phyloP scores from a whole-genome alignment of 1,140 invertebrate genomes.

The Bombus confusus region DNA sequence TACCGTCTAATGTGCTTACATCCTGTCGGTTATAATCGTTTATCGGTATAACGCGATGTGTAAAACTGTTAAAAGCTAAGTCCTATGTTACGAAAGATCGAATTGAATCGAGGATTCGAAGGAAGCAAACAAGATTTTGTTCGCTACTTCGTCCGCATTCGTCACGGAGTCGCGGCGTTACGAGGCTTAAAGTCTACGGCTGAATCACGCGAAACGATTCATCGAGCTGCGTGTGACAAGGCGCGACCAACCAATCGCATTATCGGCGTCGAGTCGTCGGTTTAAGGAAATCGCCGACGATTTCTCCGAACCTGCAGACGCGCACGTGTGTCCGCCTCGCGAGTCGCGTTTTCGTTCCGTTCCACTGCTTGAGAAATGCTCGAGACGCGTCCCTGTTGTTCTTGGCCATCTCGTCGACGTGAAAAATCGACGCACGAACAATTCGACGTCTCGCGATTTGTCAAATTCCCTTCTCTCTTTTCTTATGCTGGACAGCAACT shows the following conservation, averaged over 20 bases:
- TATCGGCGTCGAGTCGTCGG: conserved; percentile 55
- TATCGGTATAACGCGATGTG: background rate
- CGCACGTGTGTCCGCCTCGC: conserved; percentile 34
- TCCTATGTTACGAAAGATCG: background rate
- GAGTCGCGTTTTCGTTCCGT: conserved; percentile 72
- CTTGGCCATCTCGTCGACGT: conserved; percentile 58
- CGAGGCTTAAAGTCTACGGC: conserved; percentile 11
- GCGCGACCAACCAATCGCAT: conserved; percentile 65
- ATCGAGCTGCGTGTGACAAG: conserved; percentile 37
- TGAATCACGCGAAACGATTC: conserved; percentile 52
- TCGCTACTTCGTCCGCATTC: conserved; percentile 9
- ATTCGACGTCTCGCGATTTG: conserved; percentile 78
- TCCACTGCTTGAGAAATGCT: conserved; percentile 79
- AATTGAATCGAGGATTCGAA: background rate
- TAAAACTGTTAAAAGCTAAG: background rate
- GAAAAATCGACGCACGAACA: conserved; percentile 79
- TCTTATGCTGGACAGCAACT: conserved; percentile 38
- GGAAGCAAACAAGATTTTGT: background rate
- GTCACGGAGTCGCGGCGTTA: background rate
- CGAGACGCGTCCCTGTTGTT: conserved; percentile 64
- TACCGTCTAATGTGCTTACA: background rate
- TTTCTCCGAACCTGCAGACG: conserved; percentile 47
- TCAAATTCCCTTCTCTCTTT: conserved; percentile 70
- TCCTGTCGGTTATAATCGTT: background rate
- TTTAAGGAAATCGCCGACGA: conserved; percentile 72